A percentile compares a stretch with the other conserved stretches of the same genome.
phyloP scores from a whole-genome alignment of 2,888 invertebrate genomes.

The Nemoura dubitans region DNA sequence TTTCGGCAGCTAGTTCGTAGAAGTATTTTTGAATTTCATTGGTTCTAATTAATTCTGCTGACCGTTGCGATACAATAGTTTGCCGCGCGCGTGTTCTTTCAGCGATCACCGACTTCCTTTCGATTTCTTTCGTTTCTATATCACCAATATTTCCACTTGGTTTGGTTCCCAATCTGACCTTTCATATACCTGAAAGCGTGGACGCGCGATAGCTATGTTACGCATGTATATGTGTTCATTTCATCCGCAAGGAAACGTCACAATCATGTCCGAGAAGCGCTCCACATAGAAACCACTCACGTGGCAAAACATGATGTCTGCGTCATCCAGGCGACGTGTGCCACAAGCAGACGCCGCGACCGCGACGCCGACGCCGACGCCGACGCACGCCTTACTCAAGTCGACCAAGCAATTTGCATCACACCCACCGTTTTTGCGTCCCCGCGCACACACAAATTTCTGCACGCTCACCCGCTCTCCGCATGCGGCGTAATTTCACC shows the following conservation, averaged over 20 bases:
- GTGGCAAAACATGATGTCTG: neutral
- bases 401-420: neutral
- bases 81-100: too few species aligned
- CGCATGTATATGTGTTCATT: neutral
- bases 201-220: too few species aligned
- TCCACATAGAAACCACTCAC: neutral
- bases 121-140: too few species aligned
- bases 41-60: too few species aligned
- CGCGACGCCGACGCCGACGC: neutral
- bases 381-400: neutral
- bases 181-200: too few species aligned
- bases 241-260: neutral
- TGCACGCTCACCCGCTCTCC: neutral
- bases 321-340: neutral
- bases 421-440: neutral
- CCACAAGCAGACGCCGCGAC: neutral
- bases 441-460: neutral
- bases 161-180: too few species aligned
- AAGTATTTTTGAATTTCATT: too few species aligned
- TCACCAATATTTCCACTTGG: too few species aligned
- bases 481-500: neutral
- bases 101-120: too few species aligned
- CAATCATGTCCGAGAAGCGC: neutral
- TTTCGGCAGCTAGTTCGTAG: too few species aligned
- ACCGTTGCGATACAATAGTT: too few species aligned